A percentile compares a stretch with the other conserved stretches of the same genome.
phyloP scores from a whole-genome alignment of 2,888 invertebrate species.

The Orthosia cruda region DNA sequence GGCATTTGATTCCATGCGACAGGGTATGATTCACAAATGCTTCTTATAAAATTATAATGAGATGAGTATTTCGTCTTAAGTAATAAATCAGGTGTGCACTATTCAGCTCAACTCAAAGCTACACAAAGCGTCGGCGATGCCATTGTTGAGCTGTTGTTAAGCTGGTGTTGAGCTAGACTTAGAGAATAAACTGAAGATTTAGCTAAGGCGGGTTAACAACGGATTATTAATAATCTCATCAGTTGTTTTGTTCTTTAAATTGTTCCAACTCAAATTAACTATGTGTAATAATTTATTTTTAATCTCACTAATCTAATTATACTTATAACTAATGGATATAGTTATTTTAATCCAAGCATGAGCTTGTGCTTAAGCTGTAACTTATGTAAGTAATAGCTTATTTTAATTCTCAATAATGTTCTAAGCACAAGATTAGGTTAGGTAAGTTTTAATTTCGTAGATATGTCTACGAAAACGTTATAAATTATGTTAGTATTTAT shows the following conservation, averaged over 20 bases:
- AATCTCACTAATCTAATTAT: neutral
- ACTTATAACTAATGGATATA: neutral
- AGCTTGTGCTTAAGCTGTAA: no score
- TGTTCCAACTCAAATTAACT: neutral
- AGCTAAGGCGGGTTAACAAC: neutral
- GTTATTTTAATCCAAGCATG: neutral
- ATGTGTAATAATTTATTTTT: no score
- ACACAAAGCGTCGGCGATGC: conserved; percentile 1
- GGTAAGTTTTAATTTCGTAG: no score
- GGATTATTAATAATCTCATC: neutral
- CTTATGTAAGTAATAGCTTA: no score
- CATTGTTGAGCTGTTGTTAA: conserved; percentile 15
- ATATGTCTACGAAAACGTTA: neutral
- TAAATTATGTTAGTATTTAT: neutral
- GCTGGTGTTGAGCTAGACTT: conserved; percentile 11
- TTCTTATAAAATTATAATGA: neutral
- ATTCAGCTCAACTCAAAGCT: conserved; percentile 5
- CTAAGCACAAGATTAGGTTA: neutral
- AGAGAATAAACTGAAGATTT: neutral
- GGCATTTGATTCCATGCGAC: neutral
- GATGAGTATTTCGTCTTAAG: neutral
- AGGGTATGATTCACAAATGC: neutral
- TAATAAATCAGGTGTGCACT: no score
- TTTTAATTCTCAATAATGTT: neutral
- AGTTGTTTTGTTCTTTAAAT: neutral